These are phyloP conservation scores for Mobula birostris DNA, from an alignment of 2,113 vertebrate species.

Conservation along the genomic window DNA sequence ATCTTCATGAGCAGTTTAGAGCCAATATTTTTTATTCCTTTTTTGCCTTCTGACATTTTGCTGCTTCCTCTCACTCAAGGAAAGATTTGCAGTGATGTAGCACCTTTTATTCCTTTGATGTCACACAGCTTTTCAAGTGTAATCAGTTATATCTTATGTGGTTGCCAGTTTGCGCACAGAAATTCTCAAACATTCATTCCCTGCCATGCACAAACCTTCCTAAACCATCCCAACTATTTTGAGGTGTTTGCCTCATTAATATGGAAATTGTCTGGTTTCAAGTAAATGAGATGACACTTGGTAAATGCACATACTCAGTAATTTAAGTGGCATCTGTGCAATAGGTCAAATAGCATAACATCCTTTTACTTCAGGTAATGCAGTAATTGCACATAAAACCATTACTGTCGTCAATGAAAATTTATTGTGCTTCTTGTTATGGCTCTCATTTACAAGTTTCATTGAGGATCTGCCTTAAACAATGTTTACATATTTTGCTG, in stretches of 20 bases:
- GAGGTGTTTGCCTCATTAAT: neutral
- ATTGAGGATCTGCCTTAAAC: neutral
- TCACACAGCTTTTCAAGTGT: too few relatives aligned
- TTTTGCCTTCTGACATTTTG: neutral
- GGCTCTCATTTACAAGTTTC: neutral
- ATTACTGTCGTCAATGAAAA: neutral
- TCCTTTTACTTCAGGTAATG: neutral
- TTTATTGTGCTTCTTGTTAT: neutral
- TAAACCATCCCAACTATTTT: conserved; percentile 1
- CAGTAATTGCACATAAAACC: neutral
- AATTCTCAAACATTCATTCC: neutral
- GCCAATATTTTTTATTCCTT: neutral
- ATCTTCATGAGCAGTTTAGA: neutral
- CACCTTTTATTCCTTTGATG: too few relatives aligned
- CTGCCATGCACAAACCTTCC: neutral
- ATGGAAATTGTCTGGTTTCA: neutral
- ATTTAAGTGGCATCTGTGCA: neutral
- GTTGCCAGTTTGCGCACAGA: neutral
- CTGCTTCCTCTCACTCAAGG: neutral
- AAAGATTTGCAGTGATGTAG: neutral
- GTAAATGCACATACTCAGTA: neutral
- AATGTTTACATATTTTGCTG: neutral
- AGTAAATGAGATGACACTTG: conserved; percentile 7
- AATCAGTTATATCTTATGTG: too few relatives aligned
- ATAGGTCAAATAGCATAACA: neutral